Evolutionary conservation across 2,797 vertebrate genomes (phyloP).

Genomic region (Danio tinwini): DNA sequence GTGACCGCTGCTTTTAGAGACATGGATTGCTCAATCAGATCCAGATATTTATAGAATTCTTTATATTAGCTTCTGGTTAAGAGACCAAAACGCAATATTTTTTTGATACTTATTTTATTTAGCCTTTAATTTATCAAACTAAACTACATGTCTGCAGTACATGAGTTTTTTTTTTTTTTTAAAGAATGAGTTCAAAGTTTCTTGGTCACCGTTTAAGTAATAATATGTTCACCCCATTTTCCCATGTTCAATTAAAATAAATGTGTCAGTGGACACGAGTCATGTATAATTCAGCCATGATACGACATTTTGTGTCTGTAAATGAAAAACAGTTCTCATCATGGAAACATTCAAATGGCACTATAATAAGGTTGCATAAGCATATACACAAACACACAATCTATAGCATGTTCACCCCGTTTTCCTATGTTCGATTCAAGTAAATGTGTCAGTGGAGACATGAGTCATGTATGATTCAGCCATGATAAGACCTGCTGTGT

Average conservation of each 20-base stretch:
- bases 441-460: constrained; percentile 32
- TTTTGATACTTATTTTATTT: not conserved
- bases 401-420: not conserved
- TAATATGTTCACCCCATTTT: constrained; percentile 13
- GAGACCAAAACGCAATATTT: not conserved
- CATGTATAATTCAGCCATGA: constrained; percentile 7
- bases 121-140: not conserved
- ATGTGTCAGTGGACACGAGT: too few species aligned
- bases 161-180: not conserved
- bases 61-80: constrained; percentile 64
- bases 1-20: constrained; percentile 51
- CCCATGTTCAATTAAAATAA: constrained; percentile 19
- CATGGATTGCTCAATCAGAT: constrained; percentile 65
- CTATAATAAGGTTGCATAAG: not conserved
- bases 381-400: not conserved
- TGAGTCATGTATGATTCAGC: constrained; percentile 26
- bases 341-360: constrained; percentile 22
- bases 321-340: constrained; percentile 6
- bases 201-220: not conserved
- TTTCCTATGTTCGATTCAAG: constrained; percentile 21
- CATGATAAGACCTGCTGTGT: not conserved
- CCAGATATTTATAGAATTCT: constrained; percentile 61
- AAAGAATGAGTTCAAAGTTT: not conserved
- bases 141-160: not conserved
- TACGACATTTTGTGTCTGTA: not conserved